These are phyloP conservation scores for Diadophis punctatus DNA, from an alignment of 2,113 vertebrate genomes.

Conservation along the genomic window DNA sequence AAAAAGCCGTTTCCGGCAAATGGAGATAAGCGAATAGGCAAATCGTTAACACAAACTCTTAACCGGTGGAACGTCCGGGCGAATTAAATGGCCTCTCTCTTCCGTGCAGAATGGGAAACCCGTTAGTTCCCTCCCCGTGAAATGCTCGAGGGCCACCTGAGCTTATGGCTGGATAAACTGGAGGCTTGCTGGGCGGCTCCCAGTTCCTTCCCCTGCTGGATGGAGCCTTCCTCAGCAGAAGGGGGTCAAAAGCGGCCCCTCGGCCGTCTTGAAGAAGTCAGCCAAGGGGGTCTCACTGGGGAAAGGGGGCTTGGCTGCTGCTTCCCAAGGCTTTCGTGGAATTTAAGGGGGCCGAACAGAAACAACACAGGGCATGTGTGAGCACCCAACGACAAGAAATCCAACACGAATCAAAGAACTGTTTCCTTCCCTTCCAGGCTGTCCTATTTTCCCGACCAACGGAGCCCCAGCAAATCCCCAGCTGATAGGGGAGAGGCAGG, in stretches of 20 bases:
- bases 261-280: not conserved
- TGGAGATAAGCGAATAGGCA: no score
- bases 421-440: not conserved
- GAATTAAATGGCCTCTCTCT: not conserved
- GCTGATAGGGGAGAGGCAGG: not conserved
- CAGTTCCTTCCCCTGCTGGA: not conserved
- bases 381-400: not conserved
- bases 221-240: not conserved
- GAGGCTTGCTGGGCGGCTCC: not conserved
- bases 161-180: not conserved
- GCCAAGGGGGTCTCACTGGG: not conserved
- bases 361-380: fast-evolving
- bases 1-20: not conserved
- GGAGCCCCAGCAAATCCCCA: not conserved
- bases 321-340: not conserved
- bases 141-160: not conserved
- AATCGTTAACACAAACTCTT: not conserved
- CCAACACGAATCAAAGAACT: no score
- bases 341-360: not conserved
- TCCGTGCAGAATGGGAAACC: not conserved
- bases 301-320: no score
- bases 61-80: not conserved
- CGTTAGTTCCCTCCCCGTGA: not conserved
- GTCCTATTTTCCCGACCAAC: not conserved
- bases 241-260: not conserved